Conservation (phyloP, 2,797 vertebrate species). For the Acanthurus lineatus region DNA sequence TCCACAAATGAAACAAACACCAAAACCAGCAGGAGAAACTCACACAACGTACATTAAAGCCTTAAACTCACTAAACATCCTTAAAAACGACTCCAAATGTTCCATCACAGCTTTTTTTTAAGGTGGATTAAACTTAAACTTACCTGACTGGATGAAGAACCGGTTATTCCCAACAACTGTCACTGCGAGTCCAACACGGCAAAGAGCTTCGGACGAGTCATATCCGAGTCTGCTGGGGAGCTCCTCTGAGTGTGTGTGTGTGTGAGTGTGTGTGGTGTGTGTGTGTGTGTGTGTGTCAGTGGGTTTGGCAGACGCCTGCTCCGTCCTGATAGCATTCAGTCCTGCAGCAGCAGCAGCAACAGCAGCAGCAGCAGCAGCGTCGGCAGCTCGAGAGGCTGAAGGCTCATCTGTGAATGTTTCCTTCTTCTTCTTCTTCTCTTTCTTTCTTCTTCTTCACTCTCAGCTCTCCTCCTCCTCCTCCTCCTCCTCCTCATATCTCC, state of each 20-base stretch:
- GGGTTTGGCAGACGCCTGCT: slow-evolving; percentile 69
- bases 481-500: background rate
- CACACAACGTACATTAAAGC: too few relatives aligned
- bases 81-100: background rate
- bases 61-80: background rate
- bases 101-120: background rate
- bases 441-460: background rate
- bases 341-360: slow-evolving; percentile 32
- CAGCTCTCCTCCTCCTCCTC: too few relatives aligned
- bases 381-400: slow-evolving; percentile 1
- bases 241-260: slow-evolving; percentile 2
- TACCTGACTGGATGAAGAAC: slow-evolving; percentile 48
- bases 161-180: slow-evolving; percentile 57
- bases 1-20: too few relatives aligned
- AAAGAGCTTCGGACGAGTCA: slow-evolving; percentile 37
- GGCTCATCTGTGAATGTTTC: background rate
- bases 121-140: slow-evolving; percentile 12
- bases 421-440: background rate
- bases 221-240: slow-evolving; percentile 33
- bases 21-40: too few relatives aligned
- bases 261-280: slow-evolving; percentile 33
- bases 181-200: slow-evolving; percentile 29
- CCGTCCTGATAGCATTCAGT: slow-evolving; percentile 64
- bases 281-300: slow-evolving; percentile 33
- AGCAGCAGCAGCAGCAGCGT: slow-evolving; percentile 27